A percentile compares a stretch with the other conserved stretches of the same genome.
These are phyloP conservation scores for Cheilosia vernalis DNA, from an alignment of 2,888 invertebrate species.

Conservation along the genomic window DNA sequence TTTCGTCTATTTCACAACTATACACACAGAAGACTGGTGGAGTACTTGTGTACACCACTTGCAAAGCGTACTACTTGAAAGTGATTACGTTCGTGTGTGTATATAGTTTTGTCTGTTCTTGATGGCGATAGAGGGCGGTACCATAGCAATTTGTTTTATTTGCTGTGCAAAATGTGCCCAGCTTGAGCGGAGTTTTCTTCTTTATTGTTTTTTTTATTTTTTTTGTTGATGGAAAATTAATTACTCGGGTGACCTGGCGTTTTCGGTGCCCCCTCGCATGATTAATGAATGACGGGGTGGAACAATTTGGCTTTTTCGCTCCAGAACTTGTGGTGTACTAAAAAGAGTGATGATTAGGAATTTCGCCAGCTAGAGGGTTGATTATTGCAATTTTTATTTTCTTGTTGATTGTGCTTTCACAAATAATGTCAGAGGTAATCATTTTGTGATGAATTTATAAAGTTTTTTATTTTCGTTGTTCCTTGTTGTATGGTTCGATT, in stretches of 20 bases:
- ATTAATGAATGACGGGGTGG: slow-evolving; percentile 66
- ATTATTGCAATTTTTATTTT: slow-evolving; percentile 62
- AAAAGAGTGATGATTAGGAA: slow-evolving; percentile 68
- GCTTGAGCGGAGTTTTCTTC: slow-evolving; percentile 9
- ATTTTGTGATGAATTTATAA: slow-evolving; percentile 48
- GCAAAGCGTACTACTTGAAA: slow-evolving; percentile 11
- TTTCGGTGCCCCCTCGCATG: slow-evolving; percentile 50
- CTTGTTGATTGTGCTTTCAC: slow-evolving; percentile 54
- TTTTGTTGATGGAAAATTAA: slow-evolving; percentile 65
- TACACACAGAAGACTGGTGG: slow-evolving; percentile 4
- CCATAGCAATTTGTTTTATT: slow-evolving; percentile 34
- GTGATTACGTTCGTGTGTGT: slow-evolving; percentile 39
- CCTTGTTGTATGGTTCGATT: not conserved
- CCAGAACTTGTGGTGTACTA: slow-evolving; percentile 2
- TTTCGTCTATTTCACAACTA: slow-evolving; percentile 41
- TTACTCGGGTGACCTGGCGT: slow-evolving; percentile 69
- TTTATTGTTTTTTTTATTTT: not conserved
- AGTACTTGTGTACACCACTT: slow-evolving; percentile 26
- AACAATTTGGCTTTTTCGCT: slow-evolving; percentile 53
- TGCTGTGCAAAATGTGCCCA: slow-evolving; percentile 32
- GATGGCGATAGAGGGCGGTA: slow-evolving; percentile 46
- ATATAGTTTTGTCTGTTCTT: slow-evolving; percentile 54
- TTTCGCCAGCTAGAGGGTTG: slow-evolving; percentile 32
- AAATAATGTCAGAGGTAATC: slow-evolving; percentile 48
- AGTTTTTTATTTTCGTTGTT: slow-evolving; percentile 6